Conservation (phyloP, 2,888 invertebrate genomes). For the Herminia tarsipennalis region DNA sequence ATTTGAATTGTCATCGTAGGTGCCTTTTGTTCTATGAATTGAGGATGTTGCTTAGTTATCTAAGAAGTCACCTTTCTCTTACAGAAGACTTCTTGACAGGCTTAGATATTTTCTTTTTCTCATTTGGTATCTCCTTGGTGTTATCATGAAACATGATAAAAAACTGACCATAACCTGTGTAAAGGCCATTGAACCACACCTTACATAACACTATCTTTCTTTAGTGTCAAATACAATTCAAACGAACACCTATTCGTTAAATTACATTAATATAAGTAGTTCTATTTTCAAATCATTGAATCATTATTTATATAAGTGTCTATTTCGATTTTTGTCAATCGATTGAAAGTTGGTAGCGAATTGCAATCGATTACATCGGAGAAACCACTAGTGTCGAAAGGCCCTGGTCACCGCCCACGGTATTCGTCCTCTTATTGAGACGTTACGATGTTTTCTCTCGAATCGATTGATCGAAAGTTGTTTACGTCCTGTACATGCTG, state of each 20-base stretch:
- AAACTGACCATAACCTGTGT: too few species aligned
- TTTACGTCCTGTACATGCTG: slow-evolving; percentile 28
- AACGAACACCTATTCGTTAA: background rate
- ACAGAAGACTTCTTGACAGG: too few species aligned
- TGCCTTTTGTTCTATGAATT: too few species aligned
- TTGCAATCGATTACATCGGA: slow-evolving; percentile 63
- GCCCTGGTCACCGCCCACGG: slow-evolving; percentile 55
- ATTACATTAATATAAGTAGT: background rate
- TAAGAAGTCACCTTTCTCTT: too few species aligned
- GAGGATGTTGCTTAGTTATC: too few species aligned
- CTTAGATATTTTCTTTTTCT: background rate
- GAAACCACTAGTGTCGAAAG: slow-evolving; percentile 55
- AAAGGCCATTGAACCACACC: background rate
- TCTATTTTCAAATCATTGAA: background rate
- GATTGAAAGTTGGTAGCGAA: slow-evolving; percentile 37
- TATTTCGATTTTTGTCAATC: too few species aligned
- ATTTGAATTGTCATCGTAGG: too few species aligned
- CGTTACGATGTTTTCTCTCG: slow-evolving; percentile 46
- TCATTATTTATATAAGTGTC: too few species aligned
- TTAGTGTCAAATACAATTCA: background rate
- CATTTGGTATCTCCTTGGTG: background rate
- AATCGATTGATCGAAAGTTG: slow-evolving; percentile 46
- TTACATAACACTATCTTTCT: too few species aligned
- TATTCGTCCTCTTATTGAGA: slow-evolving; percentile 63
- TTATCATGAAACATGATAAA: too few species aligned